Conservation (phyloP, 2,797 vertebrate species). For the Triplophysa yarkandensis region DNA sequence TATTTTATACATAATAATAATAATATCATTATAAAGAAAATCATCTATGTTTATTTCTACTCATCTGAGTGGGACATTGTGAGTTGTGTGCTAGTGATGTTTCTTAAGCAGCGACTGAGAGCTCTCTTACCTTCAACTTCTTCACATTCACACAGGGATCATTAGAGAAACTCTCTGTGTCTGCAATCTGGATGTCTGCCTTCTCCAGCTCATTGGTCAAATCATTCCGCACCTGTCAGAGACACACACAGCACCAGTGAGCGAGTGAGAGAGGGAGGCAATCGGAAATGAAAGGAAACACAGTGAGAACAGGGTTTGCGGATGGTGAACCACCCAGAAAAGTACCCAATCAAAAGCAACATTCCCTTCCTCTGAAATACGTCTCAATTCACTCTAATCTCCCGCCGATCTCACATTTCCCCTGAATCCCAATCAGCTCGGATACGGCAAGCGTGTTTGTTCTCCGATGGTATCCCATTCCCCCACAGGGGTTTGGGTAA, state of each 20-base stretch:
- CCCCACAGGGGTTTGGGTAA: conserved; percentile 39
- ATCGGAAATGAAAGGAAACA: conserved; percentile 22
- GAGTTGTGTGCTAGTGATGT: neutral
- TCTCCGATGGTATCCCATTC: conserved; percentile 26
- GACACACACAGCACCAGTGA: conserved; percentile 2
- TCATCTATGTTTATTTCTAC: too few relatives aligned
- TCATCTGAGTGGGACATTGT: neutral
- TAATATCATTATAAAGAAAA: too few relatives aligned
- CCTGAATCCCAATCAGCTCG: conserved; percentile 41
- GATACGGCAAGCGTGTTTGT: conserved; percentile 33
- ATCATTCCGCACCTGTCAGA: conserved; percentile 93
- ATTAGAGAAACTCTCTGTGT: conserved; percentile 98
- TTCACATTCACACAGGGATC: conserved; percentile 97
- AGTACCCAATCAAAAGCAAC: conserved; percentile 41
- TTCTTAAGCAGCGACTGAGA: neutral
- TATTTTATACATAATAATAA: too few relatives aligned
- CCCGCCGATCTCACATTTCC: conserved; percentile 38
- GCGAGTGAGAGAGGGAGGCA: conserved; percentile 8
- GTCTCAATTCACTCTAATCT: conserved; percentile 55
- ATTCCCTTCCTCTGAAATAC: conserved; percentile 50
- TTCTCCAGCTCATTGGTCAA: conserved; percentile 94
- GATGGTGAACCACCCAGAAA: conserved; percentile 49
- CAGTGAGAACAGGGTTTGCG: conserved; percentile 57
- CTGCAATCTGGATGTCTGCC: conserved; percentile 95
- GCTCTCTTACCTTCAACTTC: conserved; percentile 91